These are phyloP conservation scores for Agrochola lota DNA, from an alignment of 2,888 invertebrate genomes.

Conservation along the genomic window DNA sequence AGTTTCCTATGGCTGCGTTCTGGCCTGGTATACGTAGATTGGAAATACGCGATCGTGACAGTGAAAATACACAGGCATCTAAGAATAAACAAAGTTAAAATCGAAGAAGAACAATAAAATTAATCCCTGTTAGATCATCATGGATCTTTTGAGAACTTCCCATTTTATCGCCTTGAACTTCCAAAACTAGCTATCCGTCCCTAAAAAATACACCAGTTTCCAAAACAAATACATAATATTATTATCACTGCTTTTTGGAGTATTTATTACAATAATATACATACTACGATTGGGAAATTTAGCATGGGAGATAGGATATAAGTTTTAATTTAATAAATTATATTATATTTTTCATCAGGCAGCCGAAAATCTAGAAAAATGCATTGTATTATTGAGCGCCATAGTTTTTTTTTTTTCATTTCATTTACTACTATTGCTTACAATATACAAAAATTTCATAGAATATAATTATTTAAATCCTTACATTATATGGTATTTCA, in stretches of 20 bases:
- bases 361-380: background rate
- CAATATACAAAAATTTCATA: slow-evolving; percentile 9
- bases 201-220: slow-evolving; percentile 57
- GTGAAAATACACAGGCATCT: background rate
- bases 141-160: background rate
- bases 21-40: too few relatives aligned
- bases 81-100: slow-evolving; percentile 1
- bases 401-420: slow-evolving; percentile 1
- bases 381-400: background rate
- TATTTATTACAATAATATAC: slow-evolving; percentile 55
- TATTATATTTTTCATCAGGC: background rate
- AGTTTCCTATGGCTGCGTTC: too few relatives aligned
- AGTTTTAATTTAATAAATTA: slow-evolving; percentile 1
- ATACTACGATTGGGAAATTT: slow-evolving; percentile 58
- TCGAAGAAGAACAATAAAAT: slow-evolving; percentile 10
- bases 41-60: too few relatives aligned
- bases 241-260: slow-evolving; percentile 58
- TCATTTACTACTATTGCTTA: slow-evolving; percentile 16
- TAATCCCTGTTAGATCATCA: slow-evolving; percentile 3
- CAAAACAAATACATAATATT: slow-evolving; percentile 40
- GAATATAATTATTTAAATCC: slow-evolving; percentile 10
- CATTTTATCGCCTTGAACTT: background rate
- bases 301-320: slow-evolving; percentile 26
- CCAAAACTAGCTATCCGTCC: background rate
- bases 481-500: slow-evolving; percentile 11